Base-by-base conservation (phyloP, 2,888 invertebrate genomes). In the Thecocarcelia acutangulata region DNA sequence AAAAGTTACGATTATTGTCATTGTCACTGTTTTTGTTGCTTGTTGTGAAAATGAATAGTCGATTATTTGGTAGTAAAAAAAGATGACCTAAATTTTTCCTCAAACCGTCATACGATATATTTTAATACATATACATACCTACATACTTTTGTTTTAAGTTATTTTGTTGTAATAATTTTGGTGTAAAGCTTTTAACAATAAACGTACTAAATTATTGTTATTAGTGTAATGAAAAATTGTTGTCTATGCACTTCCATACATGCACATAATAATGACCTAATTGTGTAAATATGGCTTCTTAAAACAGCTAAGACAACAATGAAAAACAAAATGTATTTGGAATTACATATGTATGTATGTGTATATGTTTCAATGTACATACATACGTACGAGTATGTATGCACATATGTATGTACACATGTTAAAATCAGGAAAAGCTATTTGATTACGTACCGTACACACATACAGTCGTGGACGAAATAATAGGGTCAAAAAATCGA, bases 241-340 rank as follows among this genome's bases (percentile, higher is more conserved):
- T 12, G 24, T 19, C 9, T 66, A 52, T 52, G 46, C 17, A 15
- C 42, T 28, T 28, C 8, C 11, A 13, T 44, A 13, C 15, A 6
- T 61, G 9, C 15, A 33, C 19, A 46, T 56, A 24, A 44, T 48
- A 33, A 40, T 52, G 59, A 50, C 75, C 52, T 69, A 76, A 69
- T 54, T 69, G 61, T 17, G 37, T 69, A 58, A 69, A 69, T 76
- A 76, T 76, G 76, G 76, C 76, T 76, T 76, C 76, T 46, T 61
- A 44, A n/a, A 19, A 52, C 42, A 21, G 19, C 3, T 2, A 69
- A 70, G 59, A 15, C 13, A 21, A 50, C 24, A 40, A 19, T 37
- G 19, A 15, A 12, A 13, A 15, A 58, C 17, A 56, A 1, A 33
- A n/a, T 46, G 15, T 24, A 54, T 33, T 15, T 54, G n/a, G 1